Evolutionary conservation across 2,888 invertebrate species (phyloP).

Genomic region (Meloe dianella): DNA sequence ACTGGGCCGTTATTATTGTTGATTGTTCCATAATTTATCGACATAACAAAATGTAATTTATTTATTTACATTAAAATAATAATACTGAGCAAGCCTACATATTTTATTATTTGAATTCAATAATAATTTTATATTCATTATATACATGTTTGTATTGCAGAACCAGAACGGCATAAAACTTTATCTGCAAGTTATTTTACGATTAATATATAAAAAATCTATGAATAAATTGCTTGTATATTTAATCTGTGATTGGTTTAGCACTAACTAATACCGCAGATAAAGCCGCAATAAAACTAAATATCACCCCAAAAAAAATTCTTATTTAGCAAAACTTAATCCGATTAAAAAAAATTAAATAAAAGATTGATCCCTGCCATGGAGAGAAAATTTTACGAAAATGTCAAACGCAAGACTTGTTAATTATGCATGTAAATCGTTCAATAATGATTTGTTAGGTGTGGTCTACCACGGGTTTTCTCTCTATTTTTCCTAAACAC

Average conservation of each 20-base stretch:
- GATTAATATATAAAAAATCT: neutral
- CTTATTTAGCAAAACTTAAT: too few species aligned
- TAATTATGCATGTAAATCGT: slow-evolving; percentile 8
- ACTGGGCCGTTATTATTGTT: neutral
- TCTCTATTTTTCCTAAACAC: neutral
- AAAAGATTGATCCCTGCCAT: neutral
- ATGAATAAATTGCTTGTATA: too few species aligned
- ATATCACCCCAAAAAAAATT: too few species aligned
- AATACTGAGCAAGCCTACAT: neutral
- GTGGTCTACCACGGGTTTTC: neutral
- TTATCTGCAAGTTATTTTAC: neutral
- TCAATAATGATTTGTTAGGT: slow-evolving; percentile 3
- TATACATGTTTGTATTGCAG: neutral
- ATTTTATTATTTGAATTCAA: neutral
- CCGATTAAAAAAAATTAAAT: neutral
- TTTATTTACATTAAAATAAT: neutral
- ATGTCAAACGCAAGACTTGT: neutral
- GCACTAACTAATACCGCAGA: neutral
- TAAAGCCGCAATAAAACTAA: neutral
- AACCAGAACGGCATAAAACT: neutral
- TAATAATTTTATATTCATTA: neutral
- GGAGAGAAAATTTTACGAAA: neutral
- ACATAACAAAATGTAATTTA: neutral
- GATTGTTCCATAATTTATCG: neutral
- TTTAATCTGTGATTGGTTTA: too few species aligned